A percentile compares a stretch with the other conserved stretches of the same genome.
These are phyloP conservation scores for Antennarius striatus DNA, from an alignment of 2,113 vertebrate genomes.

Conservation along the genomic window DNA sequence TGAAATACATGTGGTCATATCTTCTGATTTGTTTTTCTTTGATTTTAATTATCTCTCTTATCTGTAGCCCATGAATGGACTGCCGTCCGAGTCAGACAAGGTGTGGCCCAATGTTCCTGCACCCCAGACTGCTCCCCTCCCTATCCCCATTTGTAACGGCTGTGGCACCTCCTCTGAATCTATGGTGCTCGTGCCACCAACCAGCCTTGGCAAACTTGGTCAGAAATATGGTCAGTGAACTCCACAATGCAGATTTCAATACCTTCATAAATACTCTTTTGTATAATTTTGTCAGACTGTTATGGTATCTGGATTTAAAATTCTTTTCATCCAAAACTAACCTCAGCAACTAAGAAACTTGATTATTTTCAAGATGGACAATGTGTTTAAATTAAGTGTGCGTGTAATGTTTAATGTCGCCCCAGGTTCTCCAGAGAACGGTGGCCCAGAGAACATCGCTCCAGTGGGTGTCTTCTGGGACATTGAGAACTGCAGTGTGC, in stretches of 20 bases:
- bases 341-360: not conserved
- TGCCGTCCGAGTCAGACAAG: conserved; percentile 82
- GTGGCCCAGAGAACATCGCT: conserved; percentile 88
- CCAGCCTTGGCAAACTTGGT: conserved; percentile 82
- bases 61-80: conserved; percentile 83
- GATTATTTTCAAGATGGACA: not conserved
- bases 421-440: conserved; percentile 86
- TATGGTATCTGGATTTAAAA: not conserved
- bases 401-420: not conserved
- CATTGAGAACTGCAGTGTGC: conserved; percentile 97
- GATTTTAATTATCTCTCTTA: conserved; percentile 6
- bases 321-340: not conserved
- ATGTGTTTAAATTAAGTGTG: not conserved
- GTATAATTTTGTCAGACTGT: not conserved
- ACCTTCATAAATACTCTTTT: not conserved
- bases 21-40: not conserved
- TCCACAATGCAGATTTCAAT: not conserved
- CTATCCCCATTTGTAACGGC: conserved; percentile 91
- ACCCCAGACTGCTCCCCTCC: conserved; percentile 79
- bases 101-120: conserved; percentile 89
- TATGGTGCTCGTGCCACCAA: conserved; percentile 79
- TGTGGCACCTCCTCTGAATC: conserved; percentile 87
- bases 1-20: no score
- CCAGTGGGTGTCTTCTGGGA: conserved; percentile 99
- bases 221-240: conserved; percentile 87